Evolutionary conservation across 2,888 invertebrate genomes (phyloP), one percentile per base, ranked within the genome.

Genomic region (Cephalotes varians): DNA sequence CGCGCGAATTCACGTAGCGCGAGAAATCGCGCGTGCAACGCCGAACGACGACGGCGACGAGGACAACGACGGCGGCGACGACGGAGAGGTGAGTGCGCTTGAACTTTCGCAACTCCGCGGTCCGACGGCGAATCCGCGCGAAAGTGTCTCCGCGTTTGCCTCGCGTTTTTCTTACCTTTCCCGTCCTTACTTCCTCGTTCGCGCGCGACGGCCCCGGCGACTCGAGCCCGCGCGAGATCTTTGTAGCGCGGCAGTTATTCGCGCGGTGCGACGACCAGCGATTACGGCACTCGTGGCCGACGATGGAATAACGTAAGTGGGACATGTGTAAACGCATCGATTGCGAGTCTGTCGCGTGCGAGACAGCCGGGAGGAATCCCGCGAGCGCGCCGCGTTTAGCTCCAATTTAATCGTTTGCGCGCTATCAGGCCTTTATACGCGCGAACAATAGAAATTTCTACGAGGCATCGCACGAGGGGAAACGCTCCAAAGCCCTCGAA

Each of bases 251-350:
- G n/a, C 12, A n/a, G 15, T n/a, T n/a, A n/a, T n/a, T n/a, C 21
- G n/a, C 54, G 25, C 54, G 37, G 34, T n/a, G 37, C 49, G 21
- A 31, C 1, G 28, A 49, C 21, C 37, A 2, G 34, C 34, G 15
- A 54, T 40, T 67, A 44, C 37, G 64, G 40, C 28, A 77, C 47
- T n/a, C 40, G 51, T 15, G 1, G n/a, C 74, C 34, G 60, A 51
- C 69, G 51, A 82, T 84, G 76, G n/a, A 81, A 87, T 76, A 60
- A 44, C 12, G 54, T 80, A 87, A 87, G 77, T 87, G 65, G 85
- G 81, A 73, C 82, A 76, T 56, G 81, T 77, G 81, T 77, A 82
- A 88, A 88, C 84, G 82, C 84, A 86, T 86, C 77, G 87, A 86
- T 88, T 87, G 71, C 56, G 60, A 18, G 49, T 31, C 25, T 79